Conservation (phyloP, 2,888 invertebrate genomes). For the Diploptera punctata region DNA sequence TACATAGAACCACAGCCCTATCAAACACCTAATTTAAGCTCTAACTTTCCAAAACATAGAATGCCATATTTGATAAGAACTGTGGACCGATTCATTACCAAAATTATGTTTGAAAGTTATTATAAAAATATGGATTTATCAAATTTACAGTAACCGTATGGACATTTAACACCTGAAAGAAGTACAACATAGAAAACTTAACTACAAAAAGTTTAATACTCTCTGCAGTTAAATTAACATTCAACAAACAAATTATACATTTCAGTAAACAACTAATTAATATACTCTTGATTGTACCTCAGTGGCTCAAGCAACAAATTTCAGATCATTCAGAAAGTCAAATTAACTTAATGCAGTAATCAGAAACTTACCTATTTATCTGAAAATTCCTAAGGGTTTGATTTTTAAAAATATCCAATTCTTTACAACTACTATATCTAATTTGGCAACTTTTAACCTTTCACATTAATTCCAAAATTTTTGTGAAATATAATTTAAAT, state of each 20-base stretch:
- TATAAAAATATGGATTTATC: no score
- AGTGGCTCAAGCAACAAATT: background rate
- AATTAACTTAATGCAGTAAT: background rate
- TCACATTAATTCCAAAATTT: slow-evolving; percentile 1
- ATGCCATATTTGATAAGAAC: no score
- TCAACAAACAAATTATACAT: background rate
- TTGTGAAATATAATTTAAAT: background rate
- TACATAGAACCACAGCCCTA: no score
- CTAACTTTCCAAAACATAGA: no score
- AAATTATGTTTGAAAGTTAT: no score
- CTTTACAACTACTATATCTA: background rate
- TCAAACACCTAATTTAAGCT: no score
- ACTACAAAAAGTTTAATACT: no score
- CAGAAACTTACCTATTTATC: background rate
- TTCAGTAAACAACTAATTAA: background rate
- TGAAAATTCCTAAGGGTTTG: background rate
- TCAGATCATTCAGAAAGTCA: background rate
- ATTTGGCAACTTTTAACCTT: slow-evolving; percentile 3
- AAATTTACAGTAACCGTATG: no score
- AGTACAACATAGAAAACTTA: no score
- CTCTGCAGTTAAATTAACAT: no score
- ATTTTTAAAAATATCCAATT: background rate
- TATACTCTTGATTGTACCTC: background rate
- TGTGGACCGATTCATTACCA: no score
- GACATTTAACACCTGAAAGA: no score